Evolutionary conservation across 2,888 invertebrate species (phyloP), one percentile per base, ranked within the genome.

Genomic region (Hedychridium roseum): DNA sequence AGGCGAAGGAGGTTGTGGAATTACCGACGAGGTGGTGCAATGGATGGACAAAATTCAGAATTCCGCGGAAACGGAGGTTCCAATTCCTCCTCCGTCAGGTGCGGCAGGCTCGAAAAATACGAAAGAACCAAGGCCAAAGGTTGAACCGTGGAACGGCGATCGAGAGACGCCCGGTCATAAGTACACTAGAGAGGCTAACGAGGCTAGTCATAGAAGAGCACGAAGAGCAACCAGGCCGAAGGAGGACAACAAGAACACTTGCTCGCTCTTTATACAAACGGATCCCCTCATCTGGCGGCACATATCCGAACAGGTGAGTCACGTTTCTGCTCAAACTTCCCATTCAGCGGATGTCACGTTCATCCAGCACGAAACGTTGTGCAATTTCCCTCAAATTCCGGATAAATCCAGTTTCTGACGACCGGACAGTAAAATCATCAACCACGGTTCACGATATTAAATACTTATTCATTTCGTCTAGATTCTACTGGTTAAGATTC

Each of bases 251-350:
- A 88, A 87, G 66, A 93, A 92, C 80, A 93, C 96, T 47, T 98
- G 97, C 80, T 94, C 95, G 44, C 86, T 98, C 60, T 97, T 91
- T 80, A 94, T 99, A 80, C 97, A 98, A 82, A 97, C 99, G 15
- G 99, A 99, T 83, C 97, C 98, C 61, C 88, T 96, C 64, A 91
- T 99, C 78, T 99, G 97, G 95, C 87, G 91, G 73, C 94, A 97
- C 78, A 93, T 98, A 70, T 85, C 91, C 66, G 90, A 82, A 47
- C 92, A 92, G 83, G 92, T 93, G 79, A 84, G 83, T 54, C 23
- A 23, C n/a, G n/a, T n/a, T n/a, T n/a, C n/a, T n/a, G n/a, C n/a
- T n/a, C n/a, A n/a, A n/a, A n/a, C n/a, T n/a, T n/a, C n/a, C n/a
- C n/a, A n/a, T n/a, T n/a, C n/a, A n/a, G n/a, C n/a, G n/a, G n/a